Evolutionary conservation across 2,113 vertebrate genomes (phyloP).

Genomic region (Felis chaus): DNA sequence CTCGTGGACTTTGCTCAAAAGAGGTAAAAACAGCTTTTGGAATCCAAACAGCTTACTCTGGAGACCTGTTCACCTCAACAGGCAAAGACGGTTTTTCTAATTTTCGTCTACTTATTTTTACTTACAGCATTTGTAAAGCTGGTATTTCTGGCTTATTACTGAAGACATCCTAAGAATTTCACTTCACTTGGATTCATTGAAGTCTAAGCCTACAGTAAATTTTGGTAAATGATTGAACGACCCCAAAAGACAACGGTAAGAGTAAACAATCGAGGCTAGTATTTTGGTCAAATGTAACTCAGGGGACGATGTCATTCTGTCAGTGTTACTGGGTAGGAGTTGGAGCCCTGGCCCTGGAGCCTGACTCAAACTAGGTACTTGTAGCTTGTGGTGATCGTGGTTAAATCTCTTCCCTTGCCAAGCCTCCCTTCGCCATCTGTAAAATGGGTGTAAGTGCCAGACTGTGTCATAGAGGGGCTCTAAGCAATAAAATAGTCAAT

Average conservation of each 20-base stretch:
- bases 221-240: not conserved
- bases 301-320: not conserved
- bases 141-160: not conserved
- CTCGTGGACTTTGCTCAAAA: not conserved
- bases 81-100: not conserved
- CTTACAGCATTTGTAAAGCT: not conserved
- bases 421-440: not conserved
- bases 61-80: not conserved
- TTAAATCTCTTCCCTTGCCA: not conserved
- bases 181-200: not conserved
- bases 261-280: not conserved
- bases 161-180: not conserved
- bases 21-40: not conserved
- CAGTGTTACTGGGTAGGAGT: not conserved
- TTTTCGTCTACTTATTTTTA: not conserved
- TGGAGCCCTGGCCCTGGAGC: not conserved
- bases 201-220: not conserved
- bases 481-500: not conserved
- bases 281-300: not conserved
- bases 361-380: not conserved
- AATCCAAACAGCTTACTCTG: not conserved
- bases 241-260: too few relatives aligned
- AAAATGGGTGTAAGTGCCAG: not conserved
- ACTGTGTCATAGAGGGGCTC: not conserved
- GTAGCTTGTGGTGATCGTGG: not conserved